Conservation (phyloP, 2,888 invertebrate species). For the Polietes domitor region DNA sequence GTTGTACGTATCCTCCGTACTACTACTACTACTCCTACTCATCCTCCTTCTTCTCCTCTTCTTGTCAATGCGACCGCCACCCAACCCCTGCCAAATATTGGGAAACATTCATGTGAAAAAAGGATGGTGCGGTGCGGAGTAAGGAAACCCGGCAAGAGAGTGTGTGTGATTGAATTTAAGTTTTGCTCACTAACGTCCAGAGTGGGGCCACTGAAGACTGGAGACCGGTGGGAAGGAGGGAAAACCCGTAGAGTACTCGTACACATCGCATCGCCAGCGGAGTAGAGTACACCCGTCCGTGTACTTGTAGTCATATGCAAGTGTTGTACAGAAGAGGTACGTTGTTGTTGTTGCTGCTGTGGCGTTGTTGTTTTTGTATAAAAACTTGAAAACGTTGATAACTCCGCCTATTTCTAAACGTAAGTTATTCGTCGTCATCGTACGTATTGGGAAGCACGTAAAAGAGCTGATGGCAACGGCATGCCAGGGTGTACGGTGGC, state of each 20-base stretch:
- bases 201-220: too few species aligned
- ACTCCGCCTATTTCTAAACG: constrained; percentile 79
- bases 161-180: constrained; percentile 62
- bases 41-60: not conserved
- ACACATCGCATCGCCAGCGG: not conserved
- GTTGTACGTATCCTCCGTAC: constrained; percentile 47
- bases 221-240: too few species aligned
- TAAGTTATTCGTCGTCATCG: constrained; percentile 62
- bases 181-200: constrained; percentile 50
- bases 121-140: too few species aligned
- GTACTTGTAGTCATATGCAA: constrained; percentile 12
- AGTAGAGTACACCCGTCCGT: not conserved
- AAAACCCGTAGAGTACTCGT: constrained; percentile 24
- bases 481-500: constrained; percentile 64
- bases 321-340: constrained; percentile 53
- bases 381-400: constrained; percentile 79
- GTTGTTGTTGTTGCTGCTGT: constrained; percentile 77
- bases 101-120: constrained; percentile 15
- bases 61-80: not conserved
- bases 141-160: constrained; percentile 13
- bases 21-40: too few species aligned
- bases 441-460: constrained; percentile 38
- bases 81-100: not conserved
- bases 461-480: constrained; percentile 46
- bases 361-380: constrained; percentile 79